A percentile compares a stretch with the other conserved stretches of the same genome.
phyloP scores from a whole-genome alignment of 1,140 invertebrate genomes.

The Potamilus streckersoni region DNA sequence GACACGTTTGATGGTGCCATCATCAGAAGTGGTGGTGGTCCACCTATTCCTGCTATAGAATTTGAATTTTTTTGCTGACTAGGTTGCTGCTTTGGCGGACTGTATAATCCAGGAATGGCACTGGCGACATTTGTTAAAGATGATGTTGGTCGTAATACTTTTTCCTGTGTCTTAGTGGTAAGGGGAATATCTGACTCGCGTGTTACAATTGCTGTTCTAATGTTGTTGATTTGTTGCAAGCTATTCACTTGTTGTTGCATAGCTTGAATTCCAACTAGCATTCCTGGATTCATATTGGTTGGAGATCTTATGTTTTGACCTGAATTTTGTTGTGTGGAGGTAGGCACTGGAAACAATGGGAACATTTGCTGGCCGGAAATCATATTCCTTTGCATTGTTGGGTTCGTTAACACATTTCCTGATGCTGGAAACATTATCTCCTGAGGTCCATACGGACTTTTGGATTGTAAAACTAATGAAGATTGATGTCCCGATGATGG shows the following conservation, averaged over 20 bases:
- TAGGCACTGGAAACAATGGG: too few relatives aligned
- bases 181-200: not conserved
- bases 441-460: not conserved
- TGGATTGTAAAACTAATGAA: not conserved
- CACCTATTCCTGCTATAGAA: not conserved
- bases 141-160: not conserved
- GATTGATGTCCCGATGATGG: not conserved
- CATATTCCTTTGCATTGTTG: too few relatives aligned
- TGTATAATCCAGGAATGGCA: not conserved
- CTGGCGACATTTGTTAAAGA: not conserved
- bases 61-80: constrained; percentile 2
- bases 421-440: not conserved
- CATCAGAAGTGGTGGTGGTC: constrained; percentile 8
- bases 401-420: not conserved
- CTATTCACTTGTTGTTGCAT: not conserved
- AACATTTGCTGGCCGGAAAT: too few relatives aligned
- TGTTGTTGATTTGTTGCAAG: constrained; percentile 4
- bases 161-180: not conserved
- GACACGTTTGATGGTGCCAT: constrained; percentile 1
- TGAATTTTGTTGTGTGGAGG: too few relatives aligned
- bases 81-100: not conserved
- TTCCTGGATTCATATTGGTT: not conserved
- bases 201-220: not conserved
- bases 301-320: too few relatives aligned
- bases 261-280: not conserved